Evolutionary conservation across 2,797 vertebrate genomes (phyloP).

Genomic region (Babyrousa celebensis): DNA sequence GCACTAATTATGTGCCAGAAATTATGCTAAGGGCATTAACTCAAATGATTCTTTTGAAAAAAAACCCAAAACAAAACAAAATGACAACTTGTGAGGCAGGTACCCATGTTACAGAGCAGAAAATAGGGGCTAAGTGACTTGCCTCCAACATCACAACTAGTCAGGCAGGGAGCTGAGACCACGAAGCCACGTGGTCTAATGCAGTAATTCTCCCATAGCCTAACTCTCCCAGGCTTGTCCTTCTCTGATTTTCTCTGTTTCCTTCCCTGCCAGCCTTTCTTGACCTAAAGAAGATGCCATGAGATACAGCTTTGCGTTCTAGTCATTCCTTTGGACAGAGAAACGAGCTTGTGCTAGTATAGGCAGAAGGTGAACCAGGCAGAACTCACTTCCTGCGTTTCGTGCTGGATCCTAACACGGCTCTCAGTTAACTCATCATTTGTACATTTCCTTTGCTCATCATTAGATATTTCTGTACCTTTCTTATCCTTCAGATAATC

Average conservation of each 20-base stretch:
- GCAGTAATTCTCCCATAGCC: neutral
- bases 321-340: neutral
- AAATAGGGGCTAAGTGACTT: neutral
- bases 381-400: neutral
- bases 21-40: neutral
- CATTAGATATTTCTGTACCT: neutral
- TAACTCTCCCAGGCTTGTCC: neutral
- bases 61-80: neutral
- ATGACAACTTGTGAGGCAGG: neutral
- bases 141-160: neutral
- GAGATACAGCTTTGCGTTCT: neutral
- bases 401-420: neutral
- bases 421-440: neutral
- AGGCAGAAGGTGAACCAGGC: neutral
- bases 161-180: neutral
- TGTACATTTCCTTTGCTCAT: neutral
- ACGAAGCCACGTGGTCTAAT: neutral
- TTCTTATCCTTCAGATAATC: conserved; percentile 5
- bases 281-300: neutral
- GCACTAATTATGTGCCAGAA: neutral
- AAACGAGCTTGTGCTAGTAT: neutral
- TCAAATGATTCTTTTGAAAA: neutral
- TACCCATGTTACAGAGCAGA: neutral
- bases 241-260: conserved; percentile 21
- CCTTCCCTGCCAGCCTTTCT: neutral